Conservation (phyloP, 2,113 vertebrate species). For the Plotosus lineatus region DNA sequence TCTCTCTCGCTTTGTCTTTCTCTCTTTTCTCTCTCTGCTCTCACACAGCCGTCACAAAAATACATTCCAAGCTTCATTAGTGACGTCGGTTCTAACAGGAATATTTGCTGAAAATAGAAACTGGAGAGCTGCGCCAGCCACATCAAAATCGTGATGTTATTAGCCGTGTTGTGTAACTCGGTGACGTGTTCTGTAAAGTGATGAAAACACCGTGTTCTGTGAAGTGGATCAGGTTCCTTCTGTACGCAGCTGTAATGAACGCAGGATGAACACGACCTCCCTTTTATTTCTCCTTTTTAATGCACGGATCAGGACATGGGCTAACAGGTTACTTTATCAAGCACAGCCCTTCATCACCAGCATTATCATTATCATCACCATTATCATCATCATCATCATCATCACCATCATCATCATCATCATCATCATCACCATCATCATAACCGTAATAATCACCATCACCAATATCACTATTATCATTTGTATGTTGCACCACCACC, state of each 20-base stretch:
- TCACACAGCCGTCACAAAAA: slow-evolving; percentile 9
- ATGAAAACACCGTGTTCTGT: background rate
- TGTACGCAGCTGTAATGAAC: background rate
- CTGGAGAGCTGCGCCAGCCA: background rate
- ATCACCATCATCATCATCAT: too few relatives aligned
- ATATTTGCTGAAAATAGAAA: slow-evolving; percentile 23
- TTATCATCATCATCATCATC: too few relatives aligned
- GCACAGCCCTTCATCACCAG: background rate
- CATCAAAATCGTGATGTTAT: slow-evolving; percentile 1
- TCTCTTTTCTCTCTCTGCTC: too few relatives aligned
- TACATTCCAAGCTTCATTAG: slow-evolving; percentile 30
- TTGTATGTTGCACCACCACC: background rate
- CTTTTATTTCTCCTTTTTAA: background rate
- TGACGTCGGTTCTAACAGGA: slow-evolving; percentile 25
- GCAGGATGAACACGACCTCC: background rate
- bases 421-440: too few relatives aligned
- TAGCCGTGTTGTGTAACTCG: background rate
- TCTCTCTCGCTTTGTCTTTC: too few relatives aligned
- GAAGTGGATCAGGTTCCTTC: background rate
- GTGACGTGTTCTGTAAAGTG: too few relatives aligned
- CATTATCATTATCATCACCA: background rate
- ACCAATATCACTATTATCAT: background rate
- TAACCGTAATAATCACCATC: too few relatives aligned
- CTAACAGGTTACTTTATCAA: background rate
- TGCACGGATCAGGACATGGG: background rate